Evolutionary conservation across 2,113 vertebrate genomes (phyloP).

Genomic region (Cygnus atratus): DNA sequence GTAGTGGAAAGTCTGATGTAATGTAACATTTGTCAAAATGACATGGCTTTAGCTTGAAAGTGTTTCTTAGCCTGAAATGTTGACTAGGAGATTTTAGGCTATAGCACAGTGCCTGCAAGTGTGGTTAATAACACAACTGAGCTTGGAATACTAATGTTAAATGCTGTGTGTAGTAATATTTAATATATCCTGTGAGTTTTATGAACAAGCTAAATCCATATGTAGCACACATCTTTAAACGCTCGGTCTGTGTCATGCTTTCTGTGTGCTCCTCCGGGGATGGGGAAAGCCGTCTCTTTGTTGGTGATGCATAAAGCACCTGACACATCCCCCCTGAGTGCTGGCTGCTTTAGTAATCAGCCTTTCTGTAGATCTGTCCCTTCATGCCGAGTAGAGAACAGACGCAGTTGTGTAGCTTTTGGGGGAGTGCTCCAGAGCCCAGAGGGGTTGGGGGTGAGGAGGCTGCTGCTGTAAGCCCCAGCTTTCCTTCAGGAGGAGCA

Average conservation of each 20-base stretch:
- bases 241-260: neutral
- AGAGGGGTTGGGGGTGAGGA: neutral
- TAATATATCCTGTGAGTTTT: neutral
- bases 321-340: neutral
- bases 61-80: neutral
- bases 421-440: neutral
- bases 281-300: neutral
- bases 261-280: neutral
- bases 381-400: neutral
- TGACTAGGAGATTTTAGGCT: neutral
- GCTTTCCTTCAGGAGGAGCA: neutral
- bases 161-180: neutral
- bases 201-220: neutral
- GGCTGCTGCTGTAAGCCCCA: accelerated
- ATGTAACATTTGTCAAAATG: neutral
- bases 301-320: neutral
- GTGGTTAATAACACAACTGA: neutral
- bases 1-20: neutral
- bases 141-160: neutral
- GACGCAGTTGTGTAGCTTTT: neutral
- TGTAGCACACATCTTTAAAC: neutral
- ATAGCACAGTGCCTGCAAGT: neutral
- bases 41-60: neutral
- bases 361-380: neutral
- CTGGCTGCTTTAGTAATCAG: neutral